Evolutionary conservation across 2,888 invertebrate species (phyloP), one percentile per base, ranked within the genome.

Genomic region (Habroteleia sp.): DNA sequence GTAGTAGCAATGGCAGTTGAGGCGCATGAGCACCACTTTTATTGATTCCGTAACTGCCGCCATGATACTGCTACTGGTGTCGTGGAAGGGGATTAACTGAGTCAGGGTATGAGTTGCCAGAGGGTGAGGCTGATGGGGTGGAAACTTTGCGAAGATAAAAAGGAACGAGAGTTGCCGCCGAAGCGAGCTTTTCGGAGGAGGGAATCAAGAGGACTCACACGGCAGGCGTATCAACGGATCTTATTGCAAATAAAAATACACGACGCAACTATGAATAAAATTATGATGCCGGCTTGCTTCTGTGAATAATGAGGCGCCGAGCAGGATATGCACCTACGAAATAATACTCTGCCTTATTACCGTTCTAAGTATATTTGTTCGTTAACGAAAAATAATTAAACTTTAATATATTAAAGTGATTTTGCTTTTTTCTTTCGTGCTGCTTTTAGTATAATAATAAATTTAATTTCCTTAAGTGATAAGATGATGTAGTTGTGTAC

Each of bases 11-110:
- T 81, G 85, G 86, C 80, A 85, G 86, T 88, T 87, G 86, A 87
- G 85, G 87, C 88, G 88, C 88, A 88, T 88, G 88, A 88, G 88
- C 88, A 88, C 88, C 87, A 88, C 87, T 88, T 88, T 88, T 88
- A 88, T 88, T 88, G 88, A 88, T 88, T 88, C 87, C 87, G 88
- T 88, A 88, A 88, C 87, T 88, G 88, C 88, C 88, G 88, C 88
- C 88, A 88, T 88, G 87, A 87, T 80, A 82, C 86, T 87, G 83
- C 85, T 82, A 84, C 79, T 79, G 72, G 69, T 74, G 77, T 77
- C 77, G 78, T 72, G 78, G 79, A 74, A 77, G 76, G 82, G 79
- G 80, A 80, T 69, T 74, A 79, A 65, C 74, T 78, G 76, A 77
- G 75, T 60, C 50, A 52, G 74, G 74, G 76, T 74, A 78, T 78